phyloP scores from a whole-genome alignment of 1,140 invertebrate species.

The Drosophila triauraria region DNA sequence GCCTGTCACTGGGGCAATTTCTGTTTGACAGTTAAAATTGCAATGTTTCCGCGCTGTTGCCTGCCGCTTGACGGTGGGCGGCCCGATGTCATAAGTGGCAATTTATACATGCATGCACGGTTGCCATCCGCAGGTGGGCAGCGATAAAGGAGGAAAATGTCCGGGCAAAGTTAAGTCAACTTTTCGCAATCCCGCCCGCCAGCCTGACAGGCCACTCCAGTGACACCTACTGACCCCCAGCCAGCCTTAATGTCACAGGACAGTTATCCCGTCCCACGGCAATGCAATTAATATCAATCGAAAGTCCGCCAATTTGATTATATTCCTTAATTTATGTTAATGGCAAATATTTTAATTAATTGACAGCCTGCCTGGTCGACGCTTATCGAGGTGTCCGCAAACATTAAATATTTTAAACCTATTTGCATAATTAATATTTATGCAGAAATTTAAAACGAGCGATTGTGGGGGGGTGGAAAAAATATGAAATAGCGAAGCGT shows the following conservation, averaged over 20 bases:
- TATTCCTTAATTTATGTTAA: constrained; percentile 78
- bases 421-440: constrained; percentile 56
- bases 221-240: constrained; percentile 7
- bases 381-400: constrained; percentile 44
- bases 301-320: constrained; percentile 68
- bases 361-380: constrained; percentile 18
- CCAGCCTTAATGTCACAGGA: background rate
- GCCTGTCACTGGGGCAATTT: constrained; percentile 51
- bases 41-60: constrained; percentile 45
- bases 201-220: constrained; percentile 35
- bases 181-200: constrained; percentile 35
- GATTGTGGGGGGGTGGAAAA: background rate
- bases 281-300: constrained; percentile 80
- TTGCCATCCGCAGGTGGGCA: constrained; percentile 1
- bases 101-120: constrained; percentile 47
- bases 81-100: constrained; percentile 62
- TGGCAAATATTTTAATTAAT: constrained; percentile 81
- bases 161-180: constrained; percentile 51
- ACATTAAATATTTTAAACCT: constrained; percentile 51
- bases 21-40: constrained; percentile 63
- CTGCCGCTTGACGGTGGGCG: constrained; percentile 1
- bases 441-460: constrained; percentile 24
- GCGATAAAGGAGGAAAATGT: background rate
- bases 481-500: constrained; percentile 14
- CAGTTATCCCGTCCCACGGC: constrained; percentile 14